Evolutionary conservation across 2,797 vertebrate genomes (phyloP), one percentile per base, ranked within the genome.

Genomic region (Pygocentrus nattereri): DNA sequence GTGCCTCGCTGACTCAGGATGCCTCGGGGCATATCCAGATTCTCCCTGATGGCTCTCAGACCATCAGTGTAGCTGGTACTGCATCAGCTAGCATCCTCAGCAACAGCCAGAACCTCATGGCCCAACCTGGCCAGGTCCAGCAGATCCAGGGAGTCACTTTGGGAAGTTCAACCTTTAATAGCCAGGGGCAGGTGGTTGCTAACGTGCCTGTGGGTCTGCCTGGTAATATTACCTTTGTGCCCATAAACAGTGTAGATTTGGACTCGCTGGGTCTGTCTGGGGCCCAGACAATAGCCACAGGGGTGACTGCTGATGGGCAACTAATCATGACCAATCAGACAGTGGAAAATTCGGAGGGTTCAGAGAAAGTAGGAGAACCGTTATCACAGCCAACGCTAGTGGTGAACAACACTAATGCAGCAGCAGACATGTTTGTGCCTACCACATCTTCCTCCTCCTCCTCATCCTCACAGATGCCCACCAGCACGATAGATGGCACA

Each of bases 161-260:
- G 83, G 96, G 96, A 92, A 94, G 96, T 92, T 96, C 97, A 30
- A 94, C 96, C 76, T 99, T 97, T 91, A 97, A 95, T 94, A 96
- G 95, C 93, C 98, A 99, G 93, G 96, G 96, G 84, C 98, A 99
- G 92, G 97, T 99, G 91, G 97, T 99, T 94, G 94, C 97, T 89
- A 98, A 98, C 79, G 96, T 99, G 94, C 97, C 98, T 94, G 91
- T 98, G 91, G 97, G 97, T 90, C 93, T 99, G 93, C 97, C 97
- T 15, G 97, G 98, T 91, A 99, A 99, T 93, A 99, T 99, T 89
- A 98, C 98, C 83, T 99, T 99, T 95, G 96, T 99, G 93, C 98
- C 98, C 90, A 98, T 99, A 90, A 99, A 98, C 91, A 99, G 98
- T 84, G 94, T 99, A 88, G 97, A 99, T 95, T 93, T 99, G 94